phyloP scores from a whole-genome alignment of 2,113 vertebrate species.

The Macquaria australasica region DNA sequence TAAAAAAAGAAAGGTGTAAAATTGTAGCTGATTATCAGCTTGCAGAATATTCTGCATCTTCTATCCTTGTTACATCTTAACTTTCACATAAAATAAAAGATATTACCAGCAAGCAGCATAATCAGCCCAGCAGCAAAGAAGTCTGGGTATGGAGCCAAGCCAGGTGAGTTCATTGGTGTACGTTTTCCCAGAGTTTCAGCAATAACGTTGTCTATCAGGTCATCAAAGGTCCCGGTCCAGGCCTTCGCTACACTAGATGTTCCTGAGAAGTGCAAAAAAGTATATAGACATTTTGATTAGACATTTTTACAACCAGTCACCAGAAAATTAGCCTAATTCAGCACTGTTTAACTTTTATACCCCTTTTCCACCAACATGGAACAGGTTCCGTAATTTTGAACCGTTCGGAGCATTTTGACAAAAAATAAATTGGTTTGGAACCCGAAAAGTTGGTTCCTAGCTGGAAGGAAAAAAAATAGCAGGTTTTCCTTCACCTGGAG shows the following conservation, averaged over 20 bases:
- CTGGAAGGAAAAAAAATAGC: no score
- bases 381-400: no score
- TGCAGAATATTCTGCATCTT: not conserved
- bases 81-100: not conserved
- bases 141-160: conserved; percentile 55
- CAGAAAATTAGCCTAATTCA: no score
- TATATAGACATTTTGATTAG: not conserved
- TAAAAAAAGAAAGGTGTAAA: not conserved
- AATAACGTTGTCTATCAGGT: conserved; percentile 56
- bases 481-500: no score
- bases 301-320: not conserved
- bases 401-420: no score
- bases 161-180: conserved; percentile 29
- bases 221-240: conserved; percentile 60
- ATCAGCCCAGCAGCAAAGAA: conserved; percentile 61
- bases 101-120: conserved; percentile 58
- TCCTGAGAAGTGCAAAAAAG: conserved; percentile 21
- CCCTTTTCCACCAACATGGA: no score
- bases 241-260: conserved; percentile 61
- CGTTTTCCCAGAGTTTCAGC: conserved; percentile 28
- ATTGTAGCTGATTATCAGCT: not conserved
- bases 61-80: not conserved
- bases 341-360: no score
- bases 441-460: no score
- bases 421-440: no score